Evolutionary conservation across 2,113 vertebrate genomes (phyloP).

Genomic region (Delphinapterus leucas): DNA sequence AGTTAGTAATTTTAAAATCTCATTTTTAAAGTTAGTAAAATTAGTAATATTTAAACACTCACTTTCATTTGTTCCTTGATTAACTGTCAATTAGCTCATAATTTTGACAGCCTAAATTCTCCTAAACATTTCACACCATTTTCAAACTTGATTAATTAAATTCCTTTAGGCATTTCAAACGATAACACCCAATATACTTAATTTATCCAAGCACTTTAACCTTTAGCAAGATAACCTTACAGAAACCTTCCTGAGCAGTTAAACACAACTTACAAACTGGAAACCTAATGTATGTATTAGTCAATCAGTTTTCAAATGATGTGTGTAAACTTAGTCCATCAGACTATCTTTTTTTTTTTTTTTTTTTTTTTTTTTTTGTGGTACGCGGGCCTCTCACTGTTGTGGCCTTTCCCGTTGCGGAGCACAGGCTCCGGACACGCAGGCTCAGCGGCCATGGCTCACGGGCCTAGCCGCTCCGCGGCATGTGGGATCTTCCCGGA

Average conservation of each 20-base stretch:
- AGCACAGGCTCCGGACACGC: too few species aligned
- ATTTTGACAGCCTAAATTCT: neutral
- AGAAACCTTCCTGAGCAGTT: neutral
- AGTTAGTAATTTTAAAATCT: neutral
- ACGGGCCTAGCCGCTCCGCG: too few species aligned
- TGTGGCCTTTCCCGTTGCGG: too few species aligned
- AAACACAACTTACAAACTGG: neutral
- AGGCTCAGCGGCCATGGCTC: too few species aligned
- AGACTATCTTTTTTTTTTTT: neutral
- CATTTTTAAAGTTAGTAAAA: conserved; percentile 33
- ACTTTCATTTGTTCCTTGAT: conserved; percentile 32
- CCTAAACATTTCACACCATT: neutral
- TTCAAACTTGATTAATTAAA: conserved; percentile 24
- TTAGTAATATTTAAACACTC: neutral
- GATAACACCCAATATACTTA: neutral
- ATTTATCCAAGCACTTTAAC: neutral
- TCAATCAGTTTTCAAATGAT: neutral
- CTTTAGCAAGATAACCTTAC: neutral
- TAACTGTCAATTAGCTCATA: neutral
- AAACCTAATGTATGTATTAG: neutral
- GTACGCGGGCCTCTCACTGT: too few species aligned
- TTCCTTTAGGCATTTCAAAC: neutral
- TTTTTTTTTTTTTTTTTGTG: neutral
- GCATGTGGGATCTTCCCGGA: too few species aligned
- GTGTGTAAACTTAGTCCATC: neutral